phyloP scores from a whole-genome alignment of 2,113 vertebrate species.

The Silurus meridionalis region DNA sequence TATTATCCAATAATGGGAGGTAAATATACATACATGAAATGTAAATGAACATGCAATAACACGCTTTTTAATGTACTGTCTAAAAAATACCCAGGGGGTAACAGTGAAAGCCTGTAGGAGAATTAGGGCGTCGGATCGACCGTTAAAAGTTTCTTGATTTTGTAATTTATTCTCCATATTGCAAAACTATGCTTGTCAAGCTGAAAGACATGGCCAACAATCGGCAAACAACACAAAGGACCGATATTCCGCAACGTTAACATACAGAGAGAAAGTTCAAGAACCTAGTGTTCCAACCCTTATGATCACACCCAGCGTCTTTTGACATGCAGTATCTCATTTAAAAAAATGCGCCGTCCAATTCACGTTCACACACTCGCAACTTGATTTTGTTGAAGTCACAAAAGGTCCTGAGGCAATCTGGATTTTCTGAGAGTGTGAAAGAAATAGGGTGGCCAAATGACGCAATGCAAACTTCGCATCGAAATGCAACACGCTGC shows the following conservation, averaged over 20 bases:
- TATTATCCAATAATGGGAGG: neutral
- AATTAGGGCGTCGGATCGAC: neutral
- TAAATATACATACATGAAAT: neutral
- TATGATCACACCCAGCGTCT: conserved; percentile 12
- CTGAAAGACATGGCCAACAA: neutral
- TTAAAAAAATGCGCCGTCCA: neutral
- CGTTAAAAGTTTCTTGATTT: neutral
- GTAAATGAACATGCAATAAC: neutral
- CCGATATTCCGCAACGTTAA: neutral
- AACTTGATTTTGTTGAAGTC: neutral
- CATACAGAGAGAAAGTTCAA: neutral
- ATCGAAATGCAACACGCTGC: neutral
- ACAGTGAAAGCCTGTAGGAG: neutral
- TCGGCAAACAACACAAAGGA: too few species aligned
- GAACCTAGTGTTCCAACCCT: conserved; percentile 2
- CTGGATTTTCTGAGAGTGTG: conserved; percentile 24
- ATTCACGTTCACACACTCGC: neutral
- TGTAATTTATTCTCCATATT: neutral
- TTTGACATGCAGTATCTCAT: neutral
- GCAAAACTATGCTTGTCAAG: neutral
- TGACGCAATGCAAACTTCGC: conserved; percentile 10
- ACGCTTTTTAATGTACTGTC: neutral
- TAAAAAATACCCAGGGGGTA: neutral
- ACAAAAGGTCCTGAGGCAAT: conserved; percentile 22
- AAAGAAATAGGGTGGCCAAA: conserved; percentile 7